A percentile compares a stretch with the other conserved stretches of the same genome.
Evolutionary conservation across 1,140 invertebrate species (phyloP).

Genomic region (Pomacea maculata): DNA sequence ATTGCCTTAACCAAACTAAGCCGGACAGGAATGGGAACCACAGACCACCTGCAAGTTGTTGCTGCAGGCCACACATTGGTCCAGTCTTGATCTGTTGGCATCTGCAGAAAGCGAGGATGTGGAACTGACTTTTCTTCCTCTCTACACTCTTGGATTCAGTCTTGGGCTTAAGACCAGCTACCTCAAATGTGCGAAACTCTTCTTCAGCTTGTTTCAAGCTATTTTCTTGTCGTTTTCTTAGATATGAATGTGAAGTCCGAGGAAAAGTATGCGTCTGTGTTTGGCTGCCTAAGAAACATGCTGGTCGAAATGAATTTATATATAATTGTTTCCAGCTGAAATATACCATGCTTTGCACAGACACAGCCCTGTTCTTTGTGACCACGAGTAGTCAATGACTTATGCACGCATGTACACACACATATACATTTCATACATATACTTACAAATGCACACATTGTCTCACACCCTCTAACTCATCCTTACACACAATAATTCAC

Average conservation of each 20-base stretch:
- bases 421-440: too few relatives aligned
- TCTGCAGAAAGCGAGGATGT: slow-evolving; percentile 36
- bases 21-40: slow-evolving; percentile 90
- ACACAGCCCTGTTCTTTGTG: background rate
- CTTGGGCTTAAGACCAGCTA: slow-evolving; percentile 40
- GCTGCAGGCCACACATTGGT: slow-evolving; percentile 93
- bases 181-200: slow-evolving; percentile 49
- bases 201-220: slow-evolving; percentile 22
- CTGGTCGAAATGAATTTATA: background rate
- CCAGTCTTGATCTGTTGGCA: slow-evolving; percentile 81
- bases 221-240: background rate
- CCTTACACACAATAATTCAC: too few relatives aligned
- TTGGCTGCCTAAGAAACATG: background rate
- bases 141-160: background rate
- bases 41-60: slow-evolving; percentile 86
- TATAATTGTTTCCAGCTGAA: background rate
- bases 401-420: too few relatives aligned
- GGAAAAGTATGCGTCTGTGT: background rate
- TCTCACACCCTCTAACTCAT: too few relatives aligned
- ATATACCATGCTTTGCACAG: slow-evolving; percentile 2
- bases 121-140: slow-evolving; percentile 23
- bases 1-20: too few relatives aligned
- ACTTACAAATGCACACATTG: too few relatives aligned
- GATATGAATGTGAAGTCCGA: background rate
- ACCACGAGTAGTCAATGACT: too few relatives aligned